These are phyloP conservation scores for Chionodraco myersi DNA, from an alignment of 2,113 vertebrate genomes.

Conservation along the genomic window DNA sequence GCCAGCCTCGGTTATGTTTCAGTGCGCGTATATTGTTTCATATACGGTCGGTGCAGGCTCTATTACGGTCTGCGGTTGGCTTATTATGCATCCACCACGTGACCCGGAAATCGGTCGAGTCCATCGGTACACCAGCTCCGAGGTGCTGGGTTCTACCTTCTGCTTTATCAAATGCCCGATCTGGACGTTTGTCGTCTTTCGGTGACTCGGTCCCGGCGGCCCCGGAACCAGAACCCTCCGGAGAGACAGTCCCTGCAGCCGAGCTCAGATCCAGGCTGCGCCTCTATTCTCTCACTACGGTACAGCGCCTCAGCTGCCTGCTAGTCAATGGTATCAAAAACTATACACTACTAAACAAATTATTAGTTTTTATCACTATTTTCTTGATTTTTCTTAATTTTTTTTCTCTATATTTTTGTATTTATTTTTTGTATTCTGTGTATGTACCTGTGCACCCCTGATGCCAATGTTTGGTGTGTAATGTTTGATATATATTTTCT, in stretches of 20 bases:
- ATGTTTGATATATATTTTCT: too few relatives aligned
- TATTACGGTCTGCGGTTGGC: too few relatives aligned
- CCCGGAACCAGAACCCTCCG: neutral
- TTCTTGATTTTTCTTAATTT: too few relatives aligned
- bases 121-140: neutral
- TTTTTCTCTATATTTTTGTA: too few relatives aligned
- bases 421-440: too few relatives aligned
- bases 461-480: too few relatives aligned
- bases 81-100: neutral
- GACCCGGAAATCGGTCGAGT: constrained; percentile 17
- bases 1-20: neutral
- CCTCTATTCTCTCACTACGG: neutral
- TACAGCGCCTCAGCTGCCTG: neutral
- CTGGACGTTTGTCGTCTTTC: neutral
- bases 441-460: too few relatives aligned
- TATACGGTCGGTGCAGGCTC: neutral
- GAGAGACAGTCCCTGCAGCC: neutral
- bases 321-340: neutral
- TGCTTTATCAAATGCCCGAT: neutral
- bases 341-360: too few relatives aligned
- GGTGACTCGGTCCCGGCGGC: neutral
- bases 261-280: neutral
- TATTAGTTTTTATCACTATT: too few relatives aligned
- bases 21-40: neutral
- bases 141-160: too few relatives aligned